Evolutionary conservation across 2,797 vertebrate genomes (phyloP).

Genomic region (Melanotaenia boesemani): DNA sequence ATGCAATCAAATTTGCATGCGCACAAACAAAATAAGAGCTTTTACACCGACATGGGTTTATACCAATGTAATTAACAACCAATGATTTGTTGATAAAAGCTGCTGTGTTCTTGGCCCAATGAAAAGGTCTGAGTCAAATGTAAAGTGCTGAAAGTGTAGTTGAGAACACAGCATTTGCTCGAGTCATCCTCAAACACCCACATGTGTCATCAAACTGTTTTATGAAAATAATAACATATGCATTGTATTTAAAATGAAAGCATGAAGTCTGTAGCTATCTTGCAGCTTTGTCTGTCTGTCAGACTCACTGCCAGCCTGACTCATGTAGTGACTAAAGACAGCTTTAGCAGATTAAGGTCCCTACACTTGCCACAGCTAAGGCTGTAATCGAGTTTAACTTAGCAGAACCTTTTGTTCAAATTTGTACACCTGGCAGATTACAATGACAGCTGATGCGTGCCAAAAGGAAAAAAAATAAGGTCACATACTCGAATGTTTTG

Average conservation of each 20-base stretch:
- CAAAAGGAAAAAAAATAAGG: too few relatives aligned
- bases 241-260: slow-evolving; percentile 35
- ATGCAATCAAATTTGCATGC: background rate
- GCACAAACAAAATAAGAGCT: slow-evolving; percentile 1
- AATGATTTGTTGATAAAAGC: slow-evolving; percentile 82
- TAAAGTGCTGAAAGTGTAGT: slow-evolving; percentile 64
- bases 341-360: slow-evolving; percentile 72
- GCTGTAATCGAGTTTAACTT: slow-evolving; percentile 75
- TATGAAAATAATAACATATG: slow-evolving; percentile 13
- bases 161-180: slow-evolving; percentile 31
- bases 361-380: slow-evolving; percentile 50
- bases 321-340: slow-evolving; percentile 40
- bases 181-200: slow-evolving; percentile 34
- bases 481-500: too few relatives aligned
- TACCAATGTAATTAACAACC: slow-evolving; percentile 75
- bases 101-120: slow-evolving; percentile 50
- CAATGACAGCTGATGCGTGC: slow-evolving; percentile 54
- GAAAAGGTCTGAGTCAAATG: slow-evolving; percentile 65
- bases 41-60: slow-evolving; percentile 61
- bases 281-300: slow-evolving; percentile 29
- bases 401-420: slow-evolving; percentile 59
- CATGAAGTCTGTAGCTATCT: slow-evolving; percentile 29
- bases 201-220: slow-evolving; percentile 18
- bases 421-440: slow-evolving; percentile 67
- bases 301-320: slow-evolving; percentile 19